phyloP scores from a whole-genome alignment of 2,113 vertebrate genomes.

The Actenoides hombroni region DNA sequence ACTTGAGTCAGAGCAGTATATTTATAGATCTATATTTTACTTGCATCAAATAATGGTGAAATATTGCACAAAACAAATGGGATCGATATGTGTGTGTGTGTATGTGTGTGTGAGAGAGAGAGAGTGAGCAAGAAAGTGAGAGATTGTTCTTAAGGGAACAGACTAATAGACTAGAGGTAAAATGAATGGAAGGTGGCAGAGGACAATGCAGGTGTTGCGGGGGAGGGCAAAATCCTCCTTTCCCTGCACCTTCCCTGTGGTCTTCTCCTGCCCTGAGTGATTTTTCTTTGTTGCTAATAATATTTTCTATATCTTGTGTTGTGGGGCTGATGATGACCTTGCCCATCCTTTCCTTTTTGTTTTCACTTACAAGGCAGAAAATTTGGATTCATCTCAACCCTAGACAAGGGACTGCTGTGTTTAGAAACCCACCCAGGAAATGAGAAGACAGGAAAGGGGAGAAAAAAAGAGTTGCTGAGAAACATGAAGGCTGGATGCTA shows the following conservation, averaged over 20 bases:
- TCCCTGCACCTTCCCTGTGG: background rate
- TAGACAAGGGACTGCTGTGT: constrained; percentile 30
- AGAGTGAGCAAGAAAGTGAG: background rate
- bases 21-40: constrained; percentile 73
- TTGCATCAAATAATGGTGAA: constrained; percentile 67
- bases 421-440: constrained; percentile 43
- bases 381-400: constrained; percentile 44
- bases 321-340: constrained; percentile 40
- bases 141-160: constrained; percentile 8
- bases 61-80: constrained; percentile 63
- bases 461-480: constrained; percentile 8
- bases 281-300: constrained; percentile 56
- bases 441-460: constrained; percentile 5
- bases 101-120: background rate
- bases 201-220: background rate
- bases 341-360: constrained; percentile 13
- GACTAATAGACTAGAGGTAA: constrained; percentile 1
- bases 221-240: background rate
- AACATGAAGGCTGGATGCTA: background rate
- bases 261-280: background rate
- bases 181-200: constrained; percentile 2
- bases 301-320: constrained; percentile 54
- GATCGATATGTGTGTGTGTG: background rate
- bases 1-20: constrained; percentile 64
- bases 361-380: constrained; percentile 36